These are phyloP conservation scores for Chaunax sp. DNA, from an alignment of 2,797 vertebrate species.

Conservation along the genomic window DNA sequence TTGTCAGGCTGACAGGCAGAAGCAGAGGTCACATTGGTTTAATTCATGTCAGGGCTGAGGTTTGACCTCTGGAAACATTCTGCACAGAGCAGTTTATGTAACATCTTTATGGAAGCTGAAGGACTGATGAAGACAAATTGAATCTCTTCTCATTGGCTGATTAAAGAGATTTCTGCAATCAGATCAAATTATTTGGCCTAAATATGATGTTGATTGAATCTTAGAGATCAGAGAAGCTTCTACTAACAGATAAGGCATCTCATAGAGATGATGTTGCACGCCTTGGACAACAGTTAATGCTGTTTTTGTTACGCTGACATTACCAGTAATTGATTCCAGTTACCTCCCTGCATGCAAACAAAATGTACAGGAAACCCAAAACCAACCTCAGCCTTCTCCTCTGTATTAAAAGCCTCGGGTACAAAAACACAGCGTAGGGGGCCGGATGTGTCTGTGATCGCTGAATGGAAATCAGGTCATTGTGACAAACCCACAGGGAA, in stretches of 20 bases:
- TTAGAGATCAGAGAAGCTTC: not conserved
- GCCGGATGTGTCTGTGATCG: slow-evolving; percentile 32
- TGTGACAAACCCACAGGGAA: slow-evolving; percentile 16
- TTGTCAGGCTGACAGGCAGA: slow-evolving; percentile 29
- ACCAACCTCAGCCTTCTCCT: slow-evolving; percentile 13
- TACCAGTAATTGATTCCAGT: slow-evolving; percentile 10
- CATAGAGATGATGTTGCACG: not conserved
- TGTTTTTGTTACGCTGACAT: not conserved
- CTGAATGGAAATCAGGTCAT: slow-evolving; percentile 53
- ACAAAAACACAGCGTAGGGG: too few species aligned
- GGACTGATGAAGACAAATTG: not conserved
- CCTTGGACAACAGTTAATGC: not conserved
- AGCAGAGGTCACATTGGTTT: slow-evolving; percentile 30
- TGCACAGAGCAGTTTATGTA: not conserved
- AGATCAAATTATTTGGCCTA: too few species aligned
- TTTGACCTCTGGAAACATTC: slow-evolving; percentile 20
- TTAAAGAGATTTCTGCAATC: too few species aligned
- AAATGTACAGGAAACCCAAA: slow-evolving; percentile 32
- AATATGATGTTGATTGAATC: not conserved
- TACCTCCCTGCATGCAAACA: slow-evolving; percentile 15
- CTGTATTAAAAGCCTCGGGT: slow-evolving; percentile 23
- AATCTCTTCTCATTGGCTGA: not conserved
- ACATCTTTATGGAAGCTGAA: not conserved
- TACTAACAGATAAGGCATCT: not conserved
- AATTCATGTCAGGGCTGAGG: not conserved